These are phyloP conservation scores for Spea hammondii DNA, from an alignment of 2,797 vertebrate genomes.

Conservation along the genomic window DNA sequence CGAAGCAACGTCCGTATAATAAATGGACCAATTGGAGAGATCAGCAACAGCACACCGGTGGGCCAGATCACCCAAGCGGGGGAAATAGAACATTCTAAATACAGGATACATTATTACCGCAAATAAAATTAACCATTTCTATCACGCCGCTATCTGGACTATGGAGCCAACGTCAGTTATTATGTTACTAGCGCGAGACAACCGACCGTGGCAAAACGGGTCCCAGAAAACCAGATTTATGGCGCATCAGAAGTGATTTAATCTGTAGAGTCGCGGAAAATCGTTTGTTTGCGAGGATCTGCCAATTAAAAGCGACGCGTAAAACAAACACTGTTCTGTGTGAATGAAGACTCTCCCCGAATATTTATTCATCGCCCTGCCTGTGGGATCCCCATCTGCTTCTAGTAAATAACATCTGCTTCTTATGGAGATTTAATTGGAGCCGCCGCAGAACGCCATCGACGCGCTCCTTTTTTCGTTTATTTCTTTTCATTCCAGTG, in stretches of 20 bases:
- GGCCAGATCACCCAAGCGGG: too few relatives aligned
- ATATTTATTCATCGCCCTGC: conserved; percentile 48
- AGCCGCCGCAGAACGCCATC: background rate
- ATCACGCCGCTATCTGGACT: too few relatives aligned
- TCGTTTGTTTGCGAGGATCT: conserved; percentile 13
- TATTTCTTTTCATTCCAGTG: too few relatives aligned
- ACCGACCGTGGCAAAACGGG: background rate
- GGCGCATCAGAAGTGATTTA: background rate
- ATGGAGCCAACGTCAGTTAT: too few relatives aligned
- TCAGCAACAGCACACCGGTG: too few relatives aligned
- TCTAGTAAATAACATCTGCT: conserved; percentile 57
- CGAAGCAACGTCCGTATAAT: too few relatives aligned
- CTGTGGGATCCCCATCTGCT: conserved; percentile 53
- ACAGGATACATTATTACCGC: too few relatives aligned
- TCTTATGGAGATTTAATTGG: conserved; percentile 20
- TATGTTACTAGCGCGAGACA: too few relatives aligned
- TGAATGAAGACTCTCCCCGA: conserved; percentile 32
- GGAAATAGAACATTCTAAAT: too few relatives aligned
- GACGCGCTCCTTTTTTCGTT: background rate
- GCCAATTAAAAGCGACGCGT: conserved; percentile 33
- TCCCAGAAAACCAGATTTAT: background rate
- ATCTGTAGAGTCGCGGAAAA: too few relatives aligned
- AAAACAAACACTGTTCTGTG: conserved; percentile 33
- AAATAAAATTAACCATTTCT: too few relatives aligned
- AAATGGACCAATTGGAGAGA: too few relatives aligned